These are phyloP conservation scores for Coenonympha arcania DNA, from an alignment of 2,888 invertebrate species.

Conservation along the genomic window DNA sequence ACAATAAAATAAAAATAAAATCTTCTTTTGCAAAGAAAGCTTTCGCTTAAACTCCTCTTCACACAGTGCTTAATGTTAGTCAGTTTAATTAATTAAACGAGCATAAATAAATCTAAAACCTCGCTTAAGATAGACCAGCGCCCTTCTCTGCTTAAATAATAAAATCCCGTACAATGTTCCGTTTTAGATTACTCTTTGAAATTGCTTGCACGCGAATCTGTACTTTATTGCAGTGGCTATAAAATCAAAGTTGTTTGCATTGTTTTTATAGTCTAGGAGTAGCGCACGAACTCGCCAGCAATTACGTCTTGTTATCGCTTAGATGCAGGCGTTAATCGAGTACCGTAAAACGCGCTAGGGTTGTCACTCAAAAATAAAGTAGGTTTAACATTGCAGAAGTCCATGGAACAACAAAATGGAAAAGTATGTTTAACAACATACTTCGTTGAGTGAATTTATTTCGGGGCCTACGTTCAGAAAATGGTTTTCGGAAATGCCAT, in stretches of 20 bases:
- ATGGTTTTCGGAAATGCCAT: too few species aligned
- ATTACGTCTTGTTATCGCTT: conserved; percentile 20
- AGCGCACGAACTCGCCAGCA: conserved; percentile 7
- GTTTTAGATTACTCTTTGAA: background rate
- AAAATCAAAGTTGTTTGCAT: background rate
- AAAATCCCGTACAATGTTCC: background rate
- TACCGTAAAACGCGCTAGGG: conserved; percentile 12
- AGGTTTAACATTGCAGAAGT: too few species aligned
- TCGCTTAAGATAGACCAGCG: background rate
- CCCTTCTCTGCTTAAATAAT: background rate
- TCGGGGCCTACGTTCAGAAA: too few species aligned
- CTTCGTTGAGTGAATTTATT: too few species aligned
- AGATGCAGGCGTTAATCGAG: conserved; percentile 20
- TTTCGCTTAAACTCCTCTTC: too few species aligned
- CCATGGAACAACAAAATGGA: too few species aligned
- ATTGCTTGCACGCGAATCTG: background rate
- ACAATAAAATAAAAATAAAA: too few species aligned
- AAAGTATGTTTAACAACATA: too few species aligned
- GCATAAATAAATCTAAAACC: background rate
- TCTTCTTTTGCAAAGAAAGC: too few species aligned
- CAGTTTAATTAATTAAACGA: too few species aligned
- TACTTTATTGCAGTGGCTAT: background rate
- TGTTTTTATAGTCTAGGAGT: background rate
- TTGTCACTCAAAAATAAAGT: background rate
- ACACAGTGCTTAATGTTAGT: too few species aligned